Evolutionary conservation across 2,113 vertebrate species (phyloP).

Genomic region (Platysternon megacephalum): DNA sequence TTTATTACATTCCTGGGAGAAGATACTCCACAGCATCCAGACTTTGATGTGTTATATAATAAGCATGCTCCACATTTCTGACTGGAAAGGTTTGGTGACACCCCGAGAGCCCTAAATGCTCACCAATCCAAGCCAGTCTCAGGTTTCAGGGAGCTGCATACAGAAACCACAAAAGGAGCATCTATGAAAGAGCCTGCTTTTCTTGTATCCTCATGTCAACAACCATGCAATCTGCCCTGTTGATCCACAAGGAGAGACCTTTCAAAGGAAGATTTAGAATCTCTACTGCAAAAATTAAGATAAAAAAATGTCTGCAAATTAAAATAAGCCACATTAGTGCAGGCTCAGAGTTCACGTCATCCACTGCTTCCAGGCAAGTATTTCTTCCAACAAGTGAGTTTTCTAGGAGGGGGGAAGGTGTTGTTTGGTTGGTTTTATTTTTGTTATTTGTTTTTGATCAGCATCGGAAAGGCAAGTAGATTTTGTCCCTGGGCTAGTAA

Average conservation of each 20-base stretch:
- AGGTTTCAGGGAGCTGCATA: background rate
- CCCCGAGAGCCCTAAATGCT: background rate
- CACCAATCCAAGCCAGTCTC: background rate
- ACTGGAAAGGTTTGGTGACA: background rate
- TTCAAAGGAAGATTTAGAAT: background rate
- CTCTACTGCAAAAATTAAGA: background rate
- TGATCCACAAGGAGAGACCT: background rate
- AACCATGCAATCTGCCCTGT: background rate
- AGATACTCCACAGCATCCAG: slow-evolving; percentile 29
- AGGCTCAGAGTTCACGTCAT: background rate
- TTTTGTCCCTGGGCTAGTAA: background rate
- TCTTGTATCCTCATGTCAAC: background rate
- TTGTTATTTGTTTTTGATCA: background rate
- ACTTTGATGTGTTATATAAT: slow-evolving; percentile 27
- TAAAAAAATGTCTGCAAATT: background rate
- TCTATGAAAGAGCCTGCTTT: background rate
- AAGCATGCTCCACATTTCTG: slow-evolving; percentile 46
- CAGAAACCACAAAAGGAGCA: background rate
- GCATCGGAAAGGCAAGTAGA: background rate
- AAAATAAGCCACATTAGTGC: background rate
- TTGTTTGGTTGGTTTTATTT: background rate
- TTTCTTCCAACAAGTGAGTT: background rate
- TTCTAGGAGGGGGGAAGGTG: background rate
- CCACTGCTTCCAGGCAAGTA: background rate
- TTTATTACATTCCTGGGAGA: slow-evolving; percentile 57